Conservation (phyloP, 2,888 invertebrate genomes). For the Molorchus minor region DNA sequence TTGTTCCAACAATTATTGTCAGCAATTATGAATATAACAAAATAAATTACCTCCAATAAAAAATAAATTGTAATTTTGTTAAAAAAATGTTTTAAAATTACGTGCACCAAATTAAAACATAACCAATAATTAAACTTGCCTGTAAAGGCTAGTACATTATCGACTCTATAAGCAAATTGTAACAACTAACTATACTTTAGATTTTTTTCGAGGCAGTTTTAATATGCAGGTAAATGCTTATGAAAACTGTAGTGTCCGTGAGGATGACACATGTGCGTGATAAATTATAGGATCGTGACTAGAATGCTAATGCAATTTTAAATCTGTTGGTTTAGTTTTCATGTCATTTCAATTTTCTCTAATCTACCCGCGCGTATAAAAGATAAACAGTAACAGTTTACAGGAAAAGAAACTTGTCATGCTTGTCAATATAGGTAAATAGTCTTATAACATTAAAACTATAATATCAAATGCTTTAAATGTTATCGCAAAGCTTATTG, state of each 20-base stretch:
- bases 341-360: conserved; percentile 12
- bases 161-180: too few relatives aligned
- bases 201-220: conserved; percentile 19
- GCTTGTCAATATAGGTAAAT: not conserved
- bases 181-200: not conserved
- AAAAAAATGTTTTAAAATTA: too few relatives aligned
- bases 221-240: conserved; percentile 21
- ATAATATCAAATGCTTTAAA: not conserved
- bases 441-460: not conserved
- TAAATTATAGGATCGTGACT: conserved; percentile 29
- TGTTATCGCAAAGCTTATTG: not conserved
- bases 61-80: too few relatives aligned
- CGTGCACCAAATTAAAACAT: too few relatives aligned
- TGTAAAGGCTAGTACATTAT: too few relatives aligned
- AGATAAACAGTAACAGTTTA: not conserved
- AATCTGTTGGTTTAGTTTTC: conserved; percentile 26
- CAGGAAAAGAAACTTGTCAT: not conserved
- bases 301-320: conserved; percentile 29
- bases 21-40: too few relatives aligned
- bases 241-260: conserved; percentile 31
- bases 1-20: too few relatives aligned
- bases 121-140: too few relatives aligned
- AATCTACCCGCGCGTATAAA: conserved; percentile 8
- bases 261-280: conserved; percentile 33
- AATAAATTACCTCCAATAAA: too few relatives aligned